Conservation (phyloP, 2,113 vertebrate species). For the Nycticebus coucang region DNA sequence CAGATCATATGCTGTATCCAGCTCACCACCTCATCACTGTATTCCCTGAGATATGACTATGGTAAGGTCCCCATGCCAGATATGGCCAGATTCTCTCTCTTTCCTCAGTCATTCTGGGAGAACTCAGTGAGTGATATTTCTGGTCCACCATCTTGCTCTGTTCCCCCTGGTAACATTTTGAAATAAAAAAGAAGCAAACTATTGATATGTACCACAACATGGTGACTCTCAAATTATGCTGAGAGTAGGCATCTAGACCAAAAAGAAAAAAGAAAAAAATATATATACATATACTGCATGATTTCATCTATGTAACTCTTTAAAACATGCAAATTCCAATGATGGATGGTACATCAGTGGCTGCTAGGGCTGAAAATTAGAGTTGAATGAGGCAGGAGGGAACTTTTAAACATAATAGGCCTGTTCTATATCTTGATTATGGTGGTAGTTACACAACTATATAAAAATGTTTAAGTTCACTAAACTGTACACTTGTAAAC, state of each 20-base stretch:
- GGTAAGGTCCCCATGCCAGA: no score
- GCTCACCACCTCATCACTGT: no score
- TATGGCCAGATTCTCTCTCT: no score
- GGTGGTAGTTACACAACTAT: not conserved
- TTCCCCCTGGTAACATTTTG: no score
- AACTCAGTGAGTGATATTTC: no score
- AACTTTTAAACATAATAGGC: not conserved
- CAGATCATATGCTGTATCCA: no score
- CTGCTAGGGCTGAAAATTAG: not conserved
- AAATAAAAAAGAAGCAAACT: not conserved
- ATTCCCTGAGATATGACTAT: no score
- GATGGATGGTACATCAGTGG: not conserved
- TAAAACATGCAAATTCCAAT: not conserved
- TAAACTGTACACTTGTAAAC: not conserved
- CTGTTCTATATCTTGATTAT: not conserved
- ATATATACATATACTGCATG: not conserved
- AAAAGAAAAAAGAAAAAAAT: not conserved
- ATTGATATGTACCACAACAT: not conserved
- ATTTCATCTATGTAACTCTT: not conserved
- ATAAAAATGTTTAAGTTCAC: not conserved
- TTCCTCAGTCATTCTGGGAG: no score
- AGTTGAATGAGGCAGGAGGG: not conserved
- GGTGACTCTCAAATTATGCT: not conserved
- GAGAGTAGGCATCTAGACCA: not conserved
- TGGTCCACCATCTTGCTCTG: no score